Conservation (phyloP, 2,113 vertebrate species). For the Campylorhamphus procurvoides region DNA sequence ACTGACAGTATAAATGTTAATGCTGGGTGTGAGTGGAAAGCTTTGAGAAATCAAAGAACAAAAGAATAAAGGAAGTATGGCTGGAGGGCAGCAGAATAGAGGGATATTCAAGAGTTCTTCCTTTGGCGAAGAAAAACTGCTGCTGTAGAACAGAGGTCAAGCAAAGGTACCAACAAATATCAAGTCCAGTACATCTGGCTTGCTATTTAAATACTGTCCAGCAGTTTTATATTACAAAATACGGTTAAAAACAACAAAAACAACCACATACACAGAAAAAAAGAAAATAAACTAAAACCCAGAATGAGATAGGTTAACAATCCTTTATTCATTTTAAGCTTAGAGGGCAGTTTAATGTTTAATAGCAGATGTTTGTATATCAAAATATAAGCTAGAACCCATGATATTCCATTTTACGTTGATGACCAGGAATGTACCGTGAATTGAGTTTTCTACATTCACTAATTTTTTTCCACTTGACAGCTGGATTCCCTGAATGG, state of each 20-base stretch:
- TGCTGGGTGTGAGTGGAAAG: background rate
- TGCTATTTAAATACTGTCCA: background rate
- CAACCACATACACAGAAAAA: background rate
- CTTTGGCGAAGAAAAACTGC: background rate
- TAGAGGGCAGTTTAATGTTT: background rate
- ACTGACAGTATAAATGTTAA: conserved; percentile 36
- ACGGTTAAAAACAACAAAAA: background rate
- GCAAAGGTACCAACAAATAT: background rate
- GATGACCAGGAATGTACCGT: background rate
- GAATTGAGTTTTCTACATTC: background rate
- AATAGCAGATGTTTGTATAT: background rate
- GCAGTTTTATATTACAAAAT: background rate
- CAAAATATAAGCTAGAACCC: background rate
- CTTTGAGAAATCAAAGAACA: conserved; percentile 25
- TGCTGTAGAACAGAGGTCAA: background rate
- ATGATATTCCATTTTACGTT: background rate
- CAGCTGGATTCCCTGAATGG: background rate
- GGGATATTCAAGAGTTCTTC: background rate
- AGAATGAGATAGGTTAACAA: background rate
- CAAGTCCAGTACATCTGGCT: background rate
- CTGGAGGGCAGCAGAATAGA: background rate
- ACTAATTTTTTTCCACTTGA: background rate
- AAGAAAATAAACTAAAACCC: background rate
- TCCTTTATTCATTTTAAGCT: background rate
- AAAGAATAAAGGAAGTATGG: background rate